A percentile compares a stretch with the other conserved stretches of the same genome.
phyloP scores from a whole-genome alignment of 2,888 invertebrate genomes.

The Catocala nupta region DNA sequence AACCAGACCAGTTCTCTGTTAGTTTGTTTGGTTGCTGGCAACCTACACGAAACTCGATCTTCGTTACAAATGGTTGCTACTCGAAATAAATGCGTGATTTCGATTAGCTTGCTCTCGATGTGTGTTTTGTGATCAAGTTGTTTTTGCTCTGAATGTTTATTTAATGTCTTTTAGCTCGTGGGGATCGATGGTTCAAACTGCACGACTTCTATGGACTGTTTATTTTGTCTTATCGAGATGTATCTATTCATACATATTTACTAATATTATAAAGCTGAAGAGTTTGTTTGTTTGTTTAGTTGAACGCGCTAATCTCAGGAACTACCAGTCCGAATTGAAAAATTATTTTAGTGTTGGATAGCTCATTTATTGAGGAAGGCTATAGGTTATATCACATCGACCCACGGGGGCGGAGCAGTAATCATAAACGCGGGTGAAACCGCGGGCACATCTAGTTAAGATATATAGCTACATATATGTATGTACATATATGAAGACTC shows the following conservation, averaged over 20 bases:
- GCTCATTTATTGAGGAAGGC: too few relatives aligned
- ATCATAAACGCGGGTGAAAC: too few relatives aligned
- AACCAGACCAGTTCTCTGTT: neutral
- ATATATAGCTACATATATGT: too few relatives aligned
- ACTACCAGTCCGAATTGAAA: neutral
- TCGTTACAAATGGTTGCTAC: constrained; percentile 33
- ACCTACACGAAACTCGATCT: constrained; percentile 20
- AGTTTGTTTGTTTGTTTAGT: neutral
- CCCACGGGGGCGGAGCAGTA: too few relatives aligned
- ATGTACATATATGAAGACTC: too few relatives aligned
- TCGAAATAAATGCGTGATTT: constrained; percentile 41
- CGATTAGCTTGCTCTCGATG: constrained; percentile 23
- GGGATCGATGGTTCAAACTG: neutral
- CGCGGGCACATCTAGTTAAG: too few relatives aligned
- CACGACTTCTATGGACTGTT: neutral
- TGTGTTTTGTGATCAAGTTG: constrained; percentile 27
- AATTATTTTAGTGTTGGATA: neutral
- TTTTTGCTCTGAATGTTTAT: constrained; percentile 40
- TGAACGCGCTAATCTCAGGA: neutral
- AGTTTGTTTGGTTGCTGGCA: constrained; percentile 17
- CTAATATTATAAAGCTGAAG: too few relatives aligned
- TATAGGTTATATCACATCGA: too few relatives aligned
- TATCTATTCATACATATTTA: neutral
- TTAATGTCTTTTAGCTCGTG: constrained; percentile 23
- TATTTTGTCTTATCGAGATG: neutral